A percentile compares a stretch with the other conserved stretches of the same genome.
phyloP scores from a whole-genome alignment of 1,140 invertebrate genomes.

The Lepidurus apus region DNA sequence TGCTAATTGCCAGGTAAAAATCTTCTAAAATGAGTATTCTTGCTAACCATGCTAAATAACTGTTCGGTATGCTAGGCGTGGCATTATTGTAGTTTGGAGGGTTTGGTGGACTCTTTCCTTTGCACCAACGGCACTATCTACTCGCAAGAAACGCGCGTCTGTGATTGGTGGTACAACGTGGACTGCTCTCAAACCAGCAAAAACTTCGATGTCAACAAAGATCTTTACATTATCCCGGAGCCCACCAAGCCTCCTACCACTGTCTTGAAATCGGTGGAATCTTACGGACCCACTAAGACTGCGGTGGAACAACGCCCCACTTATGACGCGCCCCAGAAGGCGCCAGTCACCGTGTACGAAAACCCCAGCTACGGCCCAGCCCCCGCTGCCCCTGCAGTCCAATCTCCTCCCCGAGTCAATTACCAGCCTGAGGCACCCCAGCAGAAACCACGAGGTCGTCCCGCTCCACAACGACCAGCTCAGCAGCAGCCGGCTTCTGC shows the following conservation, averaged over 20 bases:
- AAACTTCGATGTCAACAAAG: slow-evolving; percentile 39
- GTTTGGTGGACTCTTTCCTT: slow-evolving; percentile 38
- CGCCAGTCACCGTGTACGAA: background rate
- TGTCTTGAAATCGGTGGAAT: background rate
- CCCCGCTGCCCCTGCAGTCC: background rate
- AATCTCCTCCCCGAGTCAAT: background rate
- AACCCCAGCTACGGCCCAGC: background rate
- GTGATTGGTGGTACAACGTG: slow-evolving; percentile 43
- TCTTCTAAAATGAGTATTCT: background rate
- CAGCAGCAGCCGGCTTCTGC: background rate
- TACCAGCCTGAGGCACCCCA: background rate
- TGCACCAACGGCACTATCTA: slow-evolving; percentile 43
- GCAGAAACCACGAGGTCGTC: background rate
- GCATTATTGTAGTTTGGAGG: slow-evolving; percentile 35
- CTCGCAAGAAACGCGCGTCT: slow-evolving; percentile 41
- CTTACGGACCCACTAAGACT: background rate
- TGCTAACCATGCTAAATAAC: too few relatives aligned
- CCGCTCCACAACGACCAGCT: background rate
- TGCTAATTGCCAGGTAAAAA: slow-evolving; percentile 72
- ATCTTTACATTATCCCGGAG: slow-evolving; percentile 38
- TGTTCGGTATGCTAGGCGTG: slow-evolving; percentile 30
- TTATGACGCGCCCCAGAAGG: background rate
- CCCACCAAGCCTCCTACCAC: slow-evolving; percentile 15
- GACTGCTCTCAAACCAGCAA: slow-evolving; percentile 38
- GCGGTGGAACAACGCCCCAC: background rate